Conservation (phyloP, 2,888 invertebrate species). For the Mimachlamys varia region DNA sequence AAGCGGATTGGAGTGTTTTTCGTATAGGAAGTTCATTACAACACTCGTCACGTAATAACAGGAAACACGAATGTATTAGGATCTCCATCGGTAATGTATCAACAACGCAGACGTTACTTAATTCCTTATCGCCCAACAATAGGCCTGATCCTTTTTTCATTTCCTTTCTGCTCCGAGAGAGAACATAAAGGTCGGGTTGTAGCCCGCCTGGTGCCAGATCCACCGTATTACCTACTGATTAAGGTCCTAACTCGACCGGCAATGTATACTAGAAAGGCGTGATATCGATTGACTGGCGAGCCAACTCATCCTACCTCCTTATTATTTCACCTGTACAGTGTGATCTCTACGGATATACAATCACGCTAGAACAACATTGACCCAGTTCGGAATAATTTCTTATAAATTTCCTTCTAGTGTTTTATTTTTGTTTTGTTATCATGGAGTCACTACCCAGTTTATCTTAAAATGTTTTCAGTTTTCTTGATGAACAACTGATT, state of each 20-base stretch:
- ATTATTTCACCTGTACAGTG: background rate
- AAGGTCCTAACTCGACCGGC: background rate
- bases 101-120: background rate
- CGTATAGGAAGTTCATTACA: background rate
- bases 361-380: background rate
- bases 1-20: background rate
- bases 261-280: background rate
- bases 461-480: no score
- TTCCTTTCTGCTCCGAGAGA: slow-evolving; percentile 16
- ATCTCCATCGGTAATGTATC: background rate
- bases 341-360: background rate
- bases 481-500: no score
- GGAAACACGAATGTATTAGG: background rate
- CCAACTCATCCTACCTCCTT: background rate
- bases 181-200: background rate
- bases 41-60: background rate
- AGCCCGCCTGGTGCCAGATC: background rate
- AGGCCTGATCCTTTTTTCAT: background rate
- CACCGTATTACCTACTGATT: background rate
- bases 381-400: background rate
- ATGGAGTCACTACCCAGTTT: no score
- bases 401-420: no score
- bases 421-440: no score
- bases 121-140: background rate
- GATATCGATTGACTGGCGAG: background rate